Evolutionary conservation across 2,113 vertebrate species (phyloP).

Genomic region (Percopsis transmontana): DNA sequence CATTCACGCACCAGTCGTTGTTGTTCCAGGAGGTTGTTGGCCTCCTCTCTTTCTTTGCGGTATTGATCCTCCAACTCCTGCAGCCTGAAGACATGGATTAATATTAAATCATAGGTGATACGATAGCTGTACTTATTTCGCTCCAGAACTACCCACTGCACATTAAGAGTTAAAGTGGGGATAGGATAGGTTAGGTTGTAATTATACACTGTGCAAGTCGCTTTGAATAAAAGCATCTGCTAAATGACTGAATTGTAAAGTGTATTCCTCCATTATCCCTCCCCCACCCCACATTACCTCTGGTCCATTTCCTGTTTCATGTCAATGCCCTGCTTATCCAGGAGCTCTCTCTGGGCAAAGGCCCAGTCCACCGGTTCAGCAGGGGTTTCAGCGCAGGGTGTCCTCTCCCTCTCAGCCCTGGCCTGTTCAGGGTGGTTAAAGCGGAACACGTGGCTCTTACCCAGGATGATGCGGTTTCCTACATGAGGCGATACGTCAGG

Average conservation of each 20-base stretch:
- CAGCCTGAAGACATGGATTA: slow-evolving; percentile 78
- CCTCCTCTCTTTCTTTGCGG: slow-evolving; percentile 91
- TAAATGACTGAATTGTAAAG: not conserved
- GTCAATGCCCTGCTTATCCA: slow-evolving; percentile 98
- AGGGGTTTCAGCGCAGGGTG: slow-evolving; percentile 89
- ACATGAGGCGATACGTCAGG: not conserved
- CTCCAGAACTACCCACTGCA: too few relatives aligned
- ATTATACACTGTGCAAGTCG: too few relatives aligned
- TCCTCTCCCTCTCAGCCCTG: slow-evolving; percentile 89
- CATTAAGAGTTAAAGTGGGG: too few relatives aligned
- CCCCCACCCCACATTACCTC: slow-evolving; percentile 75
- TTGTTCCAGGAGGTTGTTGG: slow-evolving; percentile 94
- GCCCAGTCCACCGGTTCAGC: slow-evolving; percentile 95
- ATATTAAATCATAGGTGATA: slow-evolving; percentile 12
- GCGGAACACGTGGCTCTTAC: slow-evolving; percentile 97
- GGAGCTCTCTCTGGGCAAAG: slow-evolving; percentile 92
- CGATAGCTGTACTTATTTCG: not conserved
- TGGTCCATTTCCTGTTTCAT: slow-evolving; percentile 99
- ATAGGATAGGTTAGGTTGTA: too few relatives aligned
- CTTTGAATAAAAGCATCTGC: not conserved
- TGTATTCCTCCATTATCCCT: not conserved
- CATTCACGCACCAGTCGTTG: slow-evolving; percentile 86
- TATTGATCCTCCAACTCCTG: slow-evolving; percentile 97
- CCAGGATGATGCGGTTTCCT: slow-evolving; percentile 98
- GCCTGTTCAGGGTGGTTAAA: slow-evolving; percentile 98